These are phyloP conservation scores for Notothenia rossii DNA, from an alignment of 2,113 vertebrate species.

Conservation along the genomic window DNA sequence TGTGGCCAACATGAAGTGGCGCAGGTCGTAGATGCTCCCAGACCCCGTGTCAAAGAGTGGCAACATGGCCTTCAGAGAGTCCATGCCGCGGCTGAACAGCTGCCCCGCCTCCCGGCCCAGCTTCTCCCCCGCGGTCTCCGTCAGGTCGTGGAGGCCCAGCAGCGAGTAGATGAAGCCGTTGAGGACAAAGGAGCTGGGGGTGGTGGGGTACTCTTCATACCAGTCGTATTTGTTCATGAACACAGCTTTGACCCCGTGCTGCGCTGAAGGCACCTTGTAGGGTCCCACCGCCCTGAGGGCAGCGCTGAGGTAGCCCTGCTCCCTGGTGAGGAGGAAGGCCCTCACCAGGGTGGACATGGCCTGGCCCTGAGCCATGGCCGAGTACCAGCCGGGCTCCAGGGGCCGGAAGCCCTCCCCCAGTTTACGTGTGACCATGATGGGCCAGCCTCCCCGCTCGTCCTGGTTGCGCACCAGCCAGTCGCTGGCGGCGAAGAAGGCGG, in stretches of 20 bases:
- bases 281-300: conserved; percentile 92
- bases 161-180: conserved; percentile 99
- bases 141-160: conserved; percentile 94
- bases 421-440: conserved; percentile 97
- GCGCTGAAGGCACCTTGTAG: conserved; percentile 91
- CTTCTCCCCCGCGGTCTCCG: conserved; percentile 92
- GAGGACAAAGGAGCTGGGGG: conserved; percentile 96
- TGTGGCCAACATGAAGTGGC: conserved; percentile 94
- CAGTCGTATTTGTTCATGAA: conserved; percentile 97
- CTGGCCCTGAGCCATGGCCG: conserved; percentile 98
- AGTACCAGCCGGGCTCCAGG: conserved; percentile 98
- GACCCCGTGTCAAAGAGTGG: conserved; percentile 97
- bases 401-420: conserved; percentile 94
- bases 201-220: conserved; percentile 98
- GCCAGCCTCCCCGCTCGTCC: conserved; percentile 96
- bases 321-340: conserved; percentile 93
- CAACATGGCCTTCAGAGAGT: conserved; percentile 96
- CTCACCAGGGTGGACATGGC: conserved; percentile 96
- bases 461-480: conserved; percentile 96
- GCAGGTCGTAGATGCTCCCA: conserved; percentile 96
- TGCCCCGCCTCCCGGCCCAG: conserved; percentile 88
- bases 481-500: conserved; percentile 95
- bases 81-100: conserved; percentile 93
- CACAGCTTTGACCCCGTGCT: conserved; percentile 93
- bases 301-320: conserved; percentile 89